These are phyloP conservation scores for Saccostrea glomerata DNA, from an alignment of 1,140 invertebrate species.

Conservation along the genomic window DNA sequence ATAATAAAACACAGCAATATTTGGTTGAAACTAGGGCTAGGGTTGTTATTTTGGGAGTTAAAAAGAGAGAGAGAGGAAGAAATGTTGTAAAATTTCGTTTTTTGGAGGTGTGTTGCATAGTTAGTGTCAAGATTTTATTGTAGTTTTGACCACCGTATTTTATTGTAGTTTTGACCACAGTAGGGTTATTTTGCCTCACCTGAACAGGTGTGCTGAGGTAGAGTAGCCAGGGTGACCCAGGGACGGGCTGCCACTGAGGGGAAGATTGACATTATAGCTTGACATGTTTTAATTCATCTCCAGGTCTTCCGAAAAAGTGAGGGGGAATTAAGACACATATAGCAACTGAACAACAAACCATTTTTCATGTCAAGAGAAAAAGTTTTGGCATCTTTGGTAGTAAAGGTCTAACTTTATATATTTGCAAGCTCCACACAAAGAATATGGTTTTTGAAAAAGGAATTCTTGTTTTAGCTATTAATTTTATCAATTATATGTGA, in stretches of 20 bases:
- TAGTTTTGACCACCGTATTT: background rate
- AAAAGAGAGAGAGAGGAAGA: background rate
- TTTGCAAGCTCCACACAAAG: too few species aligned
- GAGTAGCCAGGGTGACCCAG: background rate
- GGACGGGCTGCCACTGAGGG: background rate
- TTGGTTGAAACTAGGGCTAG: background rate
- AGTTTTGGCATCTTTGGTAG: too few species aligned
- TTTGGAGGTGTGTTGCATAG: background rate
- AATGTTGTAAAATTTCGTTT: background rate
- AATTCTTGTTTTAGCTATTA: too few species aligned
- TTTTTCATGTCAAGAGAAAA: too few species aligned
- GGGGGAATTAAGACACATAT: background rate
- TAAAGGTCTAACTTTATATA: too few species aligned
- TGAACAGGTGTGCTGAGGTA: background rate
- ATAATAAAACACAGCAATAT: background rate
- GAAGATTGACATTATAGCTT: background rate
- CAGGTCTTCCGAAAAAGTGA: background rate
- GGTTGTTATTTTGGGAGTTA: background rate
- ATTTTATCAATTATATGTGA: too few species aligned
- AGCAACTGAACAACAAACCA: background rate
- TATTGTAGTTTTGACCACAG: conserved; percentile 2
- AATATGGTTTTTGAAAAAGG: too few species aligned
- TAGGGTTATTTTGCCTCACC: background rate
- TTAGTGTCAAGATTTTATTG: conserved; percentile 14
- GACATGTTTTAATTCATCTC: background rate